Evolutionary conservation across 2,888 invertebrate species (phyloP), one percentile per base, ranked within the genome.

Genomic region (Cerastis leucographa): DNA sequence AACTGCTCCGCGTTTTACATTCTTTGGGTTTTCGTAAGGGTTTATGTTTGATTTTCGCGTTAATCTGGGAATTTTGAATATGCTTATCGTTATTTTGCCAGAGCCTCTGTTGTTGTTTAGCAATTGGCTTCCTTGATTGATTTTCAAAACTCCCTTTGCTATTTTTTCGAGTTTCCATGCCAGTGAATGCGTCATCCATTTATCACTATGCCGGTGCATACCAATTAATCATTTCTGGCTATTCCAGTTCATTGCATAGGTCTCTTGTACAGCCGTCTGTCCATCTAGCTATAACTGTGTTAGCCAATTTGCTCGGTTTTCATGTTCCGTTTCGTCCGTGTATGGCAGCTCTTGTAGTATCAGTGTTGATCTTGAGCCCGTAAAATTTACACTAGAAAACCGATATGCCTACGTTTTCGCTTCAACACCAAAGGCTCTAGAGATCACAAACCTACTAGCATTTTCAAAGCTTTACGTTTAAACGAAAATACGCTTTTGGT

Each of bases 1-100:
- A 73, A 71, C 56, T 85, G 72, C 66, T 62, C 71, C 42, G 54
- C 40, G 69, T 66, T 85, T 77, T 64, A 72, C 71, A 85, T 84
- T 84, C 77, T 84, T 85, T 49, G 71, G 46, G 66, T 62, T 69
- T 61, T 69, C 51, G 65, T 59, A 64, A 68, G 73, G 76, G 81
- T 71, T 76, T 54, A 12, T 73, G 67, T 76, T 71, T 70, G 62
- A 71, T 62, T 84, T 80, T 74, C 40, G 46, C 22, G 25, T 67
- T 80, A 51, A 70, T 74, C 80, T 62, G 3, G 19, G 25, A 56
- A 49, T 54, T 59, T 76, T n/a, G 17, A 75, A 25, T 54, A n/a
- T 56, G 22, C 2, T 44, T 42, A 62, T 64, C 0, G 2, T 65
- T 56, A 25, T 61, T 14, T 56, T 56, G 25, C 22, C 0, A 9